Base-by-base conservation (phyloP, 2,113 vertebrate genomes). In the Lucifuga dentata region DNA sequence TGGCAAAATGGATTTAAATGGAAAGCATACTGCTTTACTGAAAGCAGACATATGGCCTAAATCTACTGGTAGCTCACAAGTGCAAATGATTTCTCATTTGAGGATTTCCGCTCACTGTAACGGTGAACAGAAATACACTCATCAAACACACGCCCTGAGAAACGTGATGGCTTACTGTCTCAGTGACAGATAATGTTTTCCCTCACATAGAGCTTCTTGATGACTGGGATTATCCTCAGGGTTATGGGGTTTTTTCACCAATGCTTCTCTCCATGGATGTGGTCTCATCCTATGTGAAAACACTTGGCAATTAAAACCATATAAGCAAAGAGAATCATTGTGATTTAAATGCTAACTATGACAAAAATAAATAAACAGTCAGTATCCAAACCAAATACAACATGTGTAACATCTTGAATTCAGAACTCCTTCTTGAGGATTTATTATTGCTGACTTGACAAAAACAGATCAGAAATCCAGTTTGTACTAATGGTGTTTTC, bases 1-100 rank as follows among this genome's bases (percentile, higher is more conserved):
- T 68, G 70, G 61, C 68, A 29, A 61, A 78, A 68, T 0, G 55
- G 66, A 83, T 79, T 68, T 56, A 81, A 81, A 73, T 44, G 36
- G 49, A 74, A 80, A 78, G 11, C 5, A 6, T 44, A 38, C 32
- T 60, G 58, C 66, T 76, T 78, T 46, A 23, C 44, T 6, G 8
- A 23, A 24, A 44, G 13, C 41, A 48, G 57, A 41, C 39, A 16
- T 40, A 41, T 50, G 55, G 41, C 11, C 55, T 49, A 7, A 75
- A 49, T 23, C 20, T 64, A 26, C 2, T 0, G 10, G 0, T 19
- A 13, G 44, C 11, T 46, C 43, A 45, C n/a, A 8, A 13, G 43
- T 10, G 53, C 6, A 45, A 12, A 2, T 16, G 32, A 56, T 46
- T 61, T 15, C 5, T 32, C 9, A 51, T 26, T 63, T 1, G 1